Conservation (phyloP, 1,140 invertebrate genomes). For the Heliconius nattereri region DNA sequence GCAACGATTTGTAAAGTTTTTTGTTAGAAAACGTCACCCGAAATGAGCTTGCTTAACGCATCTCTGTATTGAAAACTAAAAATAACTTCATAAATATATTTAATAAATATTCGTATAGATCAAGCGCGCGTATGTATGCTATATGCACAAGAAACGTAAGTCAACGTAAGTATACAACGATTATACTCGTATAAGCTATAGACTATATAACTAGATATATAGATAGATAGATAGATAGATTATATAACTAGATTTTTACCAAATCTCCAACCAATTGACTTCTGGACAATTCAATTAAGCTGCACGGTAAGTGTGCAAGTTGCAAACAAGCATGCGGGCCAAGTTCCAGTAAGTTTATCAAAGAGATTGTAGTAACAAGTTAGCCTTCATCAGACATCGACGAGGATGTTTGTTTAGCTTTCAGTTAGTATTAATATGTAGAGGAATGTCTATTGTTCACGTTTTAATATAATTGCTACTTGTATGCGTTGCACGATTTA, state of each 20-base stretch:
- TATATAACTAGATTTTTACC: background rate
- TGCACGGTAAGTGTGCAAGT: slow-evolving; percentile 71
- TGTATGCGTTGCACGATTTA: background rate
- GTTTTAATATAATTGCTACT: slow-evolving; percentile 13
- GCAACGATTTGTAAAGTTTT: no score
- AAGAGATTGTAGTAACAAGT: slow-evolving; percentile 77
- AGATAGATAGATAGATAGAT: no score
- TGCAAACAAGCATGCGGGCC: slow-evolving; percentile 65
- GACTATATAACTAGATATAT: no score
- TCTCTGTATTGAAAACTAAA: no score
- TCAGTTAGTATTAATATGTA: slow-evolving; percentile 25
- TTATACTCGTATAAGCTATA: no score
- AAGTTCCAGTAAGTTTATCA: slow-evolving; percentile 73
- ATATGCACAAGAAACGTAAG: no score
- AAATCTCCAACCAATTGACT: slow-evolving; percentile 60
- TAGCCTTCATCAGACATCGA: slow-evolving; percentile 60
- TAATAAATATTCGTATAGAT: no score
- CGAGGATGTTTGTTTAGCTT: slow-evolving; percentile 43
- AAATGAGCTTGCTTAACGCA: no score
- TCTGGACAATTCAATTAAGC: slow-evolving; percentile 77
- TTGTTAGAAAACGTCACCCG: no score
- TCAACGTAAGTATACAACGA: no score
- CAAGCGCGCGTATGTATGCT: no score
- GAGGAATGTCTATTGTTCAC: slow-evolving; percentile 29
- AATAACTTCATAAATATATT: no score